Conservation (phyloP, 2,888 invertebrate genomes). For the Mesoligia furuncula region DNA sequence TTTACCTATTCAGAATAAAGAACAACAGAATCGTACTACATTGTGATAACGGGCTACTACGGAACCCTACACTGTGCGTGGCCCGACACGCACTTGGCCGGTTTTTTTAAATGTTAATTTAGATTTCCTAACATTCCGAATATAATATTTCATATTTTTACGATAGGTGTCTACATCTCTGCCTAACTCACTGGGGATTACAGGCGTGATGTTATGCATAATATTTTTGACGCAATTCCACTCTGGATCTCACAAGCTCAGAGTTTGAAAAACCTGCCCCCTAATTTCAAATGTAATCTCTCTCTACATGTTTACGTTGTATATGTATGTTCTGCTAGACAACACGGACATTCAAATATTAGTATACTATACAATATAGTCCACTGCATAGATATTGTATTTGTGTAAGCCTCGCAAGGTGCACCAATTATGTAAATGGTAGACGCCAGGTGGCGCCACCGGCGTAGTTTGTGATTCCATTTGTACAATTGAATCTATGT, state of each 20-base stretch:
- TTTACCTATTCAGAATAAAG: too few species aligned
- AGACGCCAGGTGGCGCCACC: slow-evolving; percentile 43
- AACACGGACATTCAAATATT: slow-evolving; percentile 39
- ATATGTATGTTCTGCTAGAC: not conserved
- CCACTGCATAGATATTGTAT: slow-evolving; percentile 28
- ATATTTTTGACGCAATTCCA: not conserved
- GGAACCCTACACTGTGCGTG: too few species aligned
- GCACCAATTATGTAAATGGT: slow-evolving; percentile 66
- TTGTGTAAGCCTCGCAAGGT: slow-evolving; percentile 53
- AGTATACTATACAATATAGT: slow-evolving; percentile 16
- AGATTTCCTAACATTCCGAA: not conserved
- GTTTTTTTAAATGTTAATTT: too few species aligned
- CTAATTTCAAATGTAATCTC: not conserved
- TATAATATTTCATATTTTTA: not conserved
- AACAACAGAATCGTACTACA: too few species aligned
- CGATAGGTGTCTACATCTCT: not conserved
- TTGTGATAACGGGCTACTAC: too few species aligned
- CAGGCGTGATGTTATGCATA: not conserved
- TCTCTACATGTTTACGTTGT: not conserved
- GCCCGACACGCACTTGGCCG: too few species aligned
- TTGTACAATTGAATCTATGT: slow-evolving; percentile 58
- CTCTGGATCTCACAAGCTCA: not conserved
- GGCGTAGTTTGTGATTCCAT: slow-evolving; percentile 60
- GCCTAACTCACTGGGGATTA: not conserved
- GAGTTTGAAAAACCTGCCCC: not conserved